Base-by-base conservation (phyloP, 2,888 invertebrate genomes). In the Agrotis ipsilon region DNA sequence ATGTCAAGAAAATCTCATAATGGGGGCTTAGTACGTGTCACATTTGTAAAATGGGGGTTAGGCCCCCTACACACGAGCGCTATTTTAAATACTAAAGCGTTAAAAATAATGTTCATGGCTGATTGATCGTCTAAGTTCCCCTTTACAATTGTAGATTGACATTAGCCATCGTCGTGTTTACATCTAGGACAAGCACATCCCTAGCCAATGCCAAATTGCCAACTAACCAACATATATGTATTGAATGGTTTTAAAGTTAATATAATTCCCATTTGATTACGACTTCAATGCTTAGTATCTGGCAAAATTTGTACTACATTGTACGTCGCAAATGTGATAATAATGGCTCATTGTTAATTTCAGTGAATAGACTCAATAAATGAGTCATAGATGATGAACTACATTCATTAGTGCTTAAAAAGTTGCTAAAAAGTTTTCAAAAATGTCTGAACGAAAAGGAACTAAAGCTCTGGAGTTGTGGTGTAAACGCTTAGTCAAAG, bases 391-490 rank as follows among this genome's bases (percentile, higher is more conserved):
- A 82, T 75, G 63, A 83, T 75, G 72, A 78, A 75, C 54, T 78
- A 70, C 60, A 16, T 77, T 82, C 82, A 76, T 64, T 73, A 77
- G 72, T 71, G 58, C 65, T 68, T 71, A 48, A 80, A 75, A 81
- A 78, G 75, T 67, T 79, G 32, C 66, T 16, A 32, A 65, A 74
- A 86, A 84, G 79, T 78, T 68, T 72, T 55, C 49, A 78, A 93
- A 87, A 89, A 98, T 98, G 98, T 97, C 97, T 81, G 98, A 98
- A 95, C 97, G 98, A 89, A 97, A 97, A 89, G 98, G 98, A 82
- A 98, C 99, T 88, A 98, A 98, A 96, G 99, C 98, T 79, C 94
- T 99, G 90, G 99, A 99, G 95, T 94, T 98, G 86, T 99, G 99
- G 99, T 99, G 99, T 94, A 97, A 98, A 88, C 97, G 98, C 81